phyloP scores from a whole-genome alignment of 2,888 invertebrate genomes.

The Cephus spinipes region DNA sequence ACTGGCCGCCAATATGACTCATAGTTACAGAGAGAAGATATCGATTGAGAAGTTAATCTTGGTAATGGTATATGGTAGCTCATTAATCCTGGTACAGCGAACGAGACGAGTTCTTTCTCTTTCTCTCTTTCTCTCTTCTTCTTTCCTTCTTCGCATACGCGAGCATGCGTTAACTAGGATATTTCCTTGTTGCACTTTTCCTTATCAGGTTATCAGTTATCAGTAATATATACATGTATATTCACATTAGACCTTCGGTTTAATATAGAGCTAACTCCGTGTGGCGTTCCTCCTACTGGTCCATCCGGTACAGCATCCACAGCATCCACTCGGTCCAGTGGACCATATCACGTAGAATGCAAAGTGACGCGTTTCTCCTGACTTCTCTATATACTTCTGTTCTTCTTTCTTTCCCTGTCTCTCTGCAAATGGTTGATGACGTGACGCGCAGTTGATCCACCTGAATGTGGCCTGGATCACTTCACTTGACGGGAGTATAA shows the following conservation, averaged over 20 bases:
- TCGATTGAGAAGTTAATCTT: not conserved
- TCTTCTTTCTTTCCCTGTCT: not conserved
- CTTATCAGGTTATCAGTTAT: not conserved
- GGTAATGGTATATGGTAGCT: not conserved
- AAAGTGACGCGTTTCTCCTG: not conserved
- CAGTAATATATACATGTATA: not conserved
- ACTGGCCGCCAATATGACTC: not conserved
- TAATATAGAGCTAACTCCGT: not conserved
- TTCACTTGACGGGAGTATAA: conserved; percentile 19
- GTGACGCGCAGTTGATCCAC: conserved; percentile 12
- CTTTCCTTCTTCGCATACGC: not conserved
- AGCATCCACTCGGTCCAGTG: too few species aligned
- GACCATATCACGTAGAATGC: not conserved
- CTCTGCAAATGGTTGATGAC: not conserved
- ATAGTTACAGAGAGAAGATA: not conserved
- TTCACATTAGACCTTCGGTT: not conserved
- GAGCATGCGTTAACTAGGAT: not conserved
- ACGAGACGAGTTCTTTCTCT: not conserved
- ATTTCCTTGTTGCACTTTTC: not conserved
- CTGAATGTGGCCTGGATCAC: conserved; percentile 32
- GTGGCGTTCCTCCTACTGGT: not conserved
- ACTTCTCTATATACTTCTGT: not conserved
- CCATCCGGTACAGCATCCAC: not conserved
- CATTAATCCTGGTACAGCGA: not conserved
- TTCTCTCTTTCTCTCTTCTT: not conserved